Base-by-base conservation (phyloP, 2,113 vertebrate species). In the Saccopteryx leptura region DNA sequence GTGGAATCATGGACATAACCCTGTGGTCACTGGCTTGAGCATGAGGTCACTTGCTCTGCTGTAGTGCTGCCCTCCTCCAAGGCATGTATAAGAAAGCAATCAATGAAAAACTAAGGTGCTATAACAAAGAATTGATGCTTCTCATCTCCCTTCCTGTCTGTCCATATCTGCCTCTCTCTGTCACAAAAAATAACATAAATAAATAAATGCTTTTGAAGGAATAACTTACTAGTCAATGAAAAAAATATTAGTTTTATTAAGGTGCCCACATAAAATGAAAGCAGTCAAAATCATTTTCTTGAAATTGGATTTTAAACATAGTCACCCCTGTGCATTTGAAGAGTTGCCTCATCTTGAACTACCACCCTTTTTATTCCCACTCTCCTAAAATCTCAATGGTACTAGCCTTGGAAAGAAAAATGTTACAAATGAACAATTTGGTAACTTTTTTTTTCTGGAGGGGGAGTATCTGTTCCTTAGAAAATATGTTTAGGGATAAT, bases 291-390 rank as follows among this genome's bases (percentile, higher is more conserved):
- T 85, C 2, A 63, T 65, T 93, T 89, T 63, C 33, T 19, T 95
- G 79, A 93, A 84, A 79, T 75, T 72, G 9, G 17, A 33, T 83
- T 93, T 79, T 88, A 50, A 88, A 88, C 26, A 50, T 69, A 65
- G 13, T 56, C 39, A 74, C 48, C 12, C 5, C 46, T 91, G 11
- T 68, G 66, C 5, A 15, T 78, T 89, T 84, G 65, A 92, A 92
- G 48, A 92, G 66, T 92, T 69, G 3, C 17, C 12, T 72, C 69
- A 50, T 56, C 1, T 28, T 86, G 58, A 86, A 48, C 60, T 80
- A 61, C 13, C 46, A 84, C 17, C 63, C 18, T 83, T 91, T 94
- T 63, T 50, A 83, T 75, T 88, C 33, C 65, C 26, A 26, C 31
- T 61, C 31, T 68, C 26, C 11, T 85, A 81, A 83, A 89, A 92